Percentiles rank a stretch among this genome's conserved stretches.
Evolutionary conservation across 2,797 vertebrate species (phyloP).

Genomic region (Remorina albescens): DNA sequence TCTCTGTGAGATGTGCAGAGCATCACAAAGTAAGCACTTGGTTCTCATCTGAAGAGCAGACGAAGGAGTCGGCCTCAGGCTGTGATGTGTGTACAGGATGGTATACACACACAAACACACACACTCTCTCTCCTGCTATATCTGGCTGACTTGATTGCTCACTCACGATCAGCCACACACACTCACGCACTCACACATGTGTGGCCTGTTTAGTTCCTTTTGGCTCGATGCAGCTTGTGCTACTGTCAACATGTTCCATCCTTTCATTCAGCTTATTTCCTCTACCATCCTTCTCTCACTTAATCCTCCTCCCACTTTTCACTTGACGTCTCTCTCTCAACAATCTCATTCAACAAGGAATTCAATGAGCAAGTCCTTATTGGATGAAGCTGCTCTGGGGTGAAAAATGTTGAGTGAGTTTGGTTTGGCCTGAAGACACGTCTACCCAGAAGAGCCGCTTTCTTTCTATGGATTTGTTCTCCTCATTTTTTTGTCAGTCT

Average conservation of each 20-base stretch:
- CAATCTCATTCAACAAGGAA: slow-evolving; percentile 54
- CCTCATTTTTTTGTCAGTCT: slow-evolving; percentile 24
- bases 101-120: slow-evolving; percentile 15
- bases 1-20: slow-evolving; percentile 43
- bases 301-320: slow-evolving; percentile 15
- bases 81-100: slow-evolving; percentile 51
- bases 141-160: slow-evolving; percentile 7
- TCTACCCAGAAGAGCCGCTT: slow-evolving; percentile 42
- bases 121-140: not conserved
- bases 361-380: slow-evolving; percentile 64
- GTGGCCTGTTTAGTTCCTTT: slow-evolving; percentile 31
- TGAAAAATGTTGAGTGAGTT: slow-evolving; percentile 39
- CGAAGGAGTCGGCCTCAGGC: slow-evolving; percentile 55
- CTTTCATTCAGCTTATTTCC: slow-evolving; percentile 55
- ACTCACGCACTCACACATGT: not conserved
- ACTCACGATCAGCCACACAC: not conserved
- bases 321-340: slow-evolving; percentile 20
- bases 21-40: slow-evolving; percentile 50
- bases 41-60: slow-evolving; percentile 65
- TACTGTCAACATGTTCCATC: slow-evolving; percentile 46
- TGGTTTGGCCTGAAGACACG: slow-evolving; percentile 57
- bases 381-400: slow-evolving; percentile 65
- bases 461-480: slow-evolving; percentile 43
- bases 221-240: slow-evolving; percentile 33
- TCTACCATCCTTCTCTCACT: slow-evolving; percentile 7